Base-by-base conservation (phyloP, 2,113 vertebrate genomes). In the Vulpes vulpes region DNA sequence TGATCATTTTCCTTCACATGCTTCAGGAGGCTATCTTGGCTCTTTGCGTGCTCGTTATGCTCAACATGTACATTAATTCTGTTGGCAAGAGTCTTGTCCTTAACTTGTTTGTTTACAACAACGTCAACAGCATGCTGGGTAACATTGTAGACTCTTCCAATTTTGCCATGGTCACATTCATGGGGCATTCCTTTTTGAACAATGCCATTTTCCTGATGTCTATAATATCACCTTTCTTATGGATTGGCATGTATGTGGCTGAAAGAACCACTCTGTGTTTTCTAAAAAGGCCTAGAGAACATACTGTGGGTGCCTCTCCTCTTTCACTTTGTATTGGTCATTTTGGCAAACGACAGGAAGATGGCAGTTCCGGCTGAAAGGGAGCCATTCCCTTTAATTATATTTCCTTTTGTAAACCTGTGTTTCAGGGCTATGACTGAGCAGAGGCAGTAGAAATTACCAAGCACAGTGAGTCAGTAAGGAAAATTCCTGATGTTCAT, bases 381-480 rank as follows among this genome's bases (percentile, higher is more conserved):
- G 74, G 74, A 71, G 53, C 27, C 35, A 59, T 59, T 83, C 65
- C 59, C 23, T 82, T 86, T 76, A 92, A 32, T 83, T 71, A 55
- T 25, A 51, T 91, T 71, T 32, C 22, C 43, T 73, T 30, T 96
- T 79, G 27, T 53, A 88, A 96, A 71, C 4, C 49, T 3, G 27
- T 79, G 55, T 20, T 59, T 93, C 25, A 69, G 64, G 73, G 35
- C 25, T 83, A 59, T 65, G 51, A 65, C 25, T 80, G 82, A n/a
- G 16, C n/a, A 32, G 55, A 87, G 23, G 79, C 62, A 89, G 67
- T 53, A 51, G 84, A 96, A 96, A 43, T 79, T 82, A 91, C 86
- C 85, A 95, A 85, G 92, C 51, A 79, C 64, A 79, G 32, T 84
- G 95, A 96, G 43, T 95, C 96, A 96, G 89, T 81, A 84, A 57